Conservation (phyloP, 2,113 vertebrate species). For the Oreochromis niloticus region DNA sequence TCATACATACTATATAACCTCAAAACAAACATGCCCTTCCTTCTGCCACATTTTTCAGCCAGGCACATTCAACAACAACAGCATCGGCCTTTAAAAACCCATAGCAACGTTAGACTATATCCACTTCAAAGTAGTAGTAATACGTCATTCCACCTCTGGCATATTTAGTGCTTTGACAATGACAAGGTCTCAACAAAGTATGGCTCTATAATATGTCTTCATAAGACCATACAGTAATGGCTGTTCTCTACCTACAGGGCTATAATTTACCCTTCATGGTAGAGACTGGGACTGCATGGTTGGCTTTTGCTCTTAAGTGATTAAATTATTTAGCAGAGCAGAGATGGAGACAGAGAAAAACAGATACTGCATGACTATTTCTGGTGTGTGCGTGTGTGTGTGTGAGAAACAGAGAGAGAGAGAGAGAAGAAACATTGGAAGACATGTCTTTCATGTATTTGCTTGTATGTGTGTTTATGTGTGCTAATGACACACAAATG, state of each 20-base stretch:
- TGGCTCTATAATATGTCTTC: conserved; percentile 33
- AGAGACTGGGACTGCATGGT: conserved; percentile 10
- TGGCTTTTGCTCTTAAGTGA: conserved; percentile 37
- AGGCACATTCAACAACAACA: conserved; percentile 1
- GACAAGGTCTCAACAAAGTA: conserved; percentile 41
- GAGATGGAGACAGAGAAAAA: conserved; percentile 10
- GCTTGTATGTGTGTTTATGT: not conserved
- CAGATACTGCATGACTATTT: not conserved
- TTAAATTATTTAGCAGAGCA: conserved; percentile 47
- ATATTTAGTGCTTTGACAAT: conserved; percentile 39
- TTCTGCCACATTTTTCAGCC: not conserved
- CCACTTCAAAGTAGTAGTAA: conserved; percentile 13
- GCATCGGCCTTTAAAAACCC: not conserved
- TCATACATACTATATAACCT: not conserved
- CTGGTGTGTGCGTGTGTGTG: not conserved
- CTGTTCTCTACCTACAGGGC: not conserved
- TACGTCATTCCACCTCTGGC: conserved; percentile 19
- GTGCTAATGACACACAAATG: not conserved
- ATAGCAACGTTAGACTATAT: not conserved
- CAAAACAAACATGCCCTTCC: not conserved
- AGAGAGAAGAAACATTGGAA: not conserved
- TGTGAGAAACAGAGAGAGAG: fast-evolving
- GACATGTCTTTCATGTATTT: not conserved
- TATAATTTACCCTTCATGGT: conserved; percentile 27
- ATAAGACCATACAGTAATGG: conserved; percentile 36